phyloP scores from a whole-genome alignment of 2,113 vertebrate genomes.

The Corapipo altera region DNA sequence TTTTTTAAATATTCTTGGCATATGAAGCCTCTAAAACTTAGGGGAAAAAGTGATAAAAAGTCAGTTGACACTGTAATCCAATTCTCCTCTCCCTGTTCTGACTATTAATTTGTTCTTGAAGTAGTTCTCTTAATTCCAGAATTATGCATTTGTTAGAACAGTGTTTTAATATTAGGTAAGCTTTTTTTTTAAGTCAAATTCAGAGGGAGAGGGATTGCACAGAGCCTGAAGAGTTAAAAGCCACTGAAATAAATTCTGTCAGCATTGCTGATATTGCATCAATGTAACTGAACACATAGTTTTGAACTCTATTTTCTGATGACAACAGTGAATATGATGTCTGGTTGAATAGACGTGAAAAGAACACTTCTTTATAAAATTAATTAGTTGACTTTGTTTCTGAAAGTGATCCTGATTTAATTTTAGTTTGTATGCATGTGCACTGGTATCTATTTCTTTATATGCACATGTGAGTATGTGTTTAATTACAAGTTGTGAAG shows the following conservation, averaged over 20 bases:
- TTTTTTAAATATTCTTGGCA: not conserved
- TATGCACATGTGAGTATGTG: not conserved
- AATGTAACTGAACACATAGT: rapidly evolving
- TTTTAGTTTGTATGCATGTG: not conserved
- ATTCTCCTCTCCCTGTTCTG: not conserved
- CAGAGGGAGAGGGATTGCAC: not conserved
- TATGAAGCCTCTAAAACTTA: not conserved
- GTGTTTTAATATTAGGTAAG: not conserved
- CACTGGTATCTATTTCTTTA: not conserved
- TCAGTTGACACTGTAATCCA: not conserved
- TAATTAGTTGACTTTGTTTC: not conserved
- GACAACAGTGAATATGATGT: not conserved
- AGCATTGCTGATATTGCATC: rapidly evolving
- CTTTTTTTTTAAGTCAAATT: not conserved
- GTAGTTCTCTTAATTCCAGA: not conserved
- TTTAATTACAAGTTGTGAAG: conserved; percentile 64
- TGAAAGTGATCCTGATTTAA: conserved; percentile 4
- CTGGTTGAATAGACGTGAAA: not conserved
- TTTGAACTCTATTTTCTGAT: not conserved
- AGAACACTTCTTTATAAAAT: not conserved
- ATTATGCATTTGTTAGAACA: not conserved
- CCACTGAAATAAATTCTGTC: not conserved
- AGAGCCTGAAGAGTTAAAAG: not conserved
- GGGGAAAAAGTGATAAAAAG: not conserved
- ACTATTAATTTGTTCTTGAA: not conserved